Evolutionary conservation across 2,888 invertebrate genomes (phyloP), one percentile per base, ranked within the genome.

Genomic region (Cephus pulcher): DNA sequence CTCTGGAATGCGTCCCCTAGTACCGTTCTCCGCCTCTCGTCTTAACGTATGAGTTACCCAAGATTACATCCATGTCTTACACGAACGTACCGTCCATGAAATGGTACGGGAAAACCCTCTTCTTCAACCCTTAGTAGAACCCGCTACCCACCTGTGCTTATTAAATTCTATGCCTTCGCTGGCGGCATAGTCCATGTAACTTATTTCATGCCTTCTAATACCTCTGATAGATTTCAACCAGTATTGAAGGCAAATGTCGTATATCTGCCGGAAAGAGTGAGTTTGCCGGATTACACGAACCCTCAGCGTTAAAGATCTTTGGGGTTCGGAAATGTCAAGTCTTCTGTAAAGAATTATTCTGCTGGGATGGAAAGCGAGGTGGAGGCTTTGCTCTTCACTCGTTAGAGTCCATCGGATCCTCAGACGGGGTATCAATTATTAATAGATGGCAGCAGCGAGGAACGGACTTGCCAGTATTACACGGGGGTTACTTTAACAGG

Each of bases 31-130:
- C 40, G 6, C 40, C 40, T 56, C 81, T 85, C 86, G 76, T 85
- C 87, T 87, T 89, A 88, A 89, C 89, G 88, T 89, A 90, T 86
- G 89, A 90, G 88, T 89, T 89, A 86, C 84, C 86, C 89, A 89
- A 90, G 90, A 90, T 90, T 90, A 90, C 90, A 89, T 88, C 87
- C 89, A 86, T 87, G 89, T 86, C 88, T 87, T 86, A 87, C 80
- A 79, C 79, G 80, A 56, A 76, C 75, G 80, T n/a, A 74, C 34
- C 23, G 34, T 35, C 35, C 34, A 35, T 4, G 32, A 23, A 11
- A 34, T n/a, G 23, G 74, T 74, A 23, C 75, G 80, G 78, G 77
- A 79, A 79, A 80, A 78, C 82, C 84, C 83, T 80, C 81, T 81
- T 79, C 81, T 76, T 82, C 82, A 80, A 80, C 82, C 82, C 80